A percentile compares a stretch with the other conserved stretches of the same genome.
Conservation (phyloP, 2,113 vertebrate genomes). For the Callipepla squamata region DNA sequence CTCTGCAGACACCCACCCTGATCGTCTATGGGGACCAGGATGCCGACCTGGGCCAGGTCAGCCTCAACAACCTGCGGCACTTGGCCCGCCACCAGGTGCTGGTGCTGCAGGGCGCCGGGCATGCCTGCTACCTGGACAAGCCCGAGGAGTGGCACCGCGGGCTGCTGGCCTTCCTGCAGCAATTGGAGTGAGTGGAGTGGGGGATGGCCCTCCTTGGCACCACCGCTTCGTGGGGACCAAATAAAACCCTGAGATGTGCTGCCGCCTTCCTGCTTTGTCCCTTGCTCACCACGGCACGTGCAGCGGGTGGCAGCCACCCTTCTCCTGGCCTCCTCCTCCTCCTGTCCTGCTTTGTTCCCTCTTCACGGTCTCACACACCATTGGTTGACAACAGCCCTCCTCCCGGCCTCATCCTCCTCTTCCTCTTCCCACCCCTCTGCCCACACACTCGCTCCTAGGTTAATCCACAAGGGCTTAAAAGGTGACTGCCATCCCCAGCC, state of each 20-base stretch:
- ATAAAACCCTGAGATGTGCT: conserved; percentile 29
- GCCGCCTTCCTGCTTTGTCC: neutral
- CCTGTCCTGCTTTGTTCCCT: neutral
- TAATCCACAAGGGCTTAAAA: conserved; percentile 47
- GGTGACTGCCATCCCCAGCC: neutral
- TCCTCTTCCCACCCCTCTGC: conserved; percentile 4
- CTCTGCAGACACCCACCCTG: conserved; percentile 83
- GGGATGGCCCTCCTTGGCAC: neutral
- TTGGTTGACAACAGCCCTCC: neutral
- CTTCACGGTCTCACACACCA: rapidly evolving
- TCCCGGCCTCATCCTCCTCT: neutral
- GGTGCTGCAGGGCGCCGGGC: conserved; percentile 88
- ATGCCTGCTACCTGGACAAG: conserved; percentile 95
- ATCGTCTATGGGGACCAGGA: conserved; percentile 95
- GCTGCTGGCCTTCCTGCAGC: conserved; percentile 86
- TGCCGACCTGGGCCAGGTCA: conserved; percentile 82
- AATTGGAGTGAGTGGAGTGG: conserved; percentile 54
- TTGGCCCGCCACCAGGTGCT: conserved; percentile 88
- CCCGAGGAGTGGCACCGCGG: conserved; percentile 88
- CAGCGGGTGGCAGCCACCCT: too few relatives aligned
- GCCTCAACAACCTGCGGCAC: conserved; percentile 85
- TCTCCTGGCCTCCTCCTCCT: neutral
- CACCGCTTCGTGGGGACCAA: neutral
- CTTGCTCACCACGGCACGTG: neutral
- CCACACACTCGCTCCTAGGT: neutral